Base-by-base conservation (phyloP, 2,888 invertebrate genomes). In the Drosophila suboccidentalis region DNA sequence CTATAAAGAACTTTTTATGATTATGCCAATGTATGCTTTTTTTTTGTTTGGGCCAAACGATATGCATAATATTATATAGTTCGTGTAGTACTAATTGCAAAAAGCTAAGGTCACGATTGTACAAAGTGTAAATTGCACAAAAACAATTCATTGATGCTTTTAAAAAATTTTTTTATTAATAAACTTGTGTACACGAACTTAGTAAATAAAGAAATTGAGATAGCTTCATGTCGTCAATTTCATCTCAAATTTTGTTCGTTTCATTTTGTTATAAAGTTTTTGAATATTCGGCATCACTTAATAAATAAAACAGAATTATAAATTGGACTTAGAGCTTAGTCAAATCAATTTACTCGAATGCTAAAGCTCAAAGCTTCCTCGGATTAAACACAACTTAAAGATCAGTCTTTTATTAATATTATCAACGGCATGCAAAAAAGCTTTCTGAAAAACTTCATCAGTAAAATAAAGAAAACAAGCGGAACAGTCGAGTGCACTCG, bases 81-180 rank as follows among this genome's bases (percentile, higher is more conserved):
- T 11, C 32, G 13, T 5, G 43, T 5, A 10, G 43, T n/a, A n/a
- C n/a, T 41, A 36, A n/a, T 59, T 43, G 26, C 22, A 44, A 61
- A 61, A 46, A 39, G 43, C 43, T 41, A 34, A 54, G 43, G 34
- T 34, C 38, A 32, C 19, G n/a, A 36, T 50, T 50, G 60, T 34
- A 43, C 17, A n/a, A 34, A 17, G 44, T 39, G 70, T 19, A 59
- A 59, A 75, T 60, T 8, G 34, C 19, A 32, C n/a, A 43, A 19
- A 43, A 19, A 41, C 13, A 55, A 53, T 39, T 44, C 10, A 44
- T 17, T 11, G 3, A 4, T 4, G 4, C 13, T n/a, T 36, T 36
- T 36, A 4, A n/a, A n/a, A n/a, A n/a, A n/a, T 5, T 38, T n/a
- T 38, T 38, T 36, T 11, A 22, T 36, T 29, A 29, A 29, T 29